Conservation (phyloP, 2,888 invertebrate species). For the Stramonita haemastoma region DNA sequence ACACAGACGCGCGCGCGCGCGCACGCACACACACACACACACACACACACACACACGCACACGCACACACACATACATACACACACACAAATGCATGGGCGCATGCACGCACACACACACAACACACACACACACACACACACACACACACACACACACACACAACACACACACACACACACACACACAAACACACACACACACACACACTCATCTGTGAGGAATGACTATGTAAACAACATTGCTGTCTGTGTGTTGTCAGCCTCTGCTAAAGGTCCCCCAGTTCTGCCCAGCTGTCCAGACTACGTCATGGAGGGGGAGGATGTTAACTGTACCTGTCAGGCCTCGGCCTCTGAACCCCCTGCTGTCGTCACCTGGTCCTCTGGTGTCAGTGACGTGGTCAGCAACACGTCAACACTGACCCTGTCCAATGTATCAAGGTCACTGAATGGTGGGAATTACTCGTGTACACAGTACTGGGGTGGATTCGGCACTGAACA, state of each 20-base stretch:
- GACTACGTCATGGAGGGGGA: neutral
- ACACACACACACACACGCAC: neutral
- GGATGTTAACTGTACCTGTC: neutral
- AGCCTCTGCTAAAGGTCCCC: neutral
- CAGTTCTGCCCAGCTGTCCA: neutral
- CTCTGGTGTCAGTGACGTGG: neutral
- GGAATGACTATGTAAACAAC: neutral
- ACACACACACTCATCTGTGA: neutral
- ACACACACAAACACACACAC: neutral
- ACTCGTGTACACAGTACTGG: constrained; percentile 24
- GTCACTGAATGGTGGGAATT: constrained; percentile 6
- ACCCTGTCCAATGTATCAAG: neutral
- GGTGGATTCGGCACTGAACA: neutral
- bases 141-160: too few species aligned
- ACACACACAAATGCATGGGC: neutral
- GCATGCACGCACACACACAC: too few species aligned
- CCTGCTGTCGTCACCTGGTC: neutral
- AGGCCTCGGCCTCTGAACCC: neutral
- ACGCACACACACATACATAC: neutral
- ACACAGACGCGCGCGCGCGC: neutral
- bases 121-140: too few species aligned
- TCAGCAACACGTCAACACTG: neutral
- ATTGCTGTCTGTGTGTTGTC: neutral
- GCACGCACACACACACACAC: neutral
- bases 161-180: neutral